Conservation (phyloP, 2,888 invertebrate species). For the Dryobotodes eremita region DNA sequence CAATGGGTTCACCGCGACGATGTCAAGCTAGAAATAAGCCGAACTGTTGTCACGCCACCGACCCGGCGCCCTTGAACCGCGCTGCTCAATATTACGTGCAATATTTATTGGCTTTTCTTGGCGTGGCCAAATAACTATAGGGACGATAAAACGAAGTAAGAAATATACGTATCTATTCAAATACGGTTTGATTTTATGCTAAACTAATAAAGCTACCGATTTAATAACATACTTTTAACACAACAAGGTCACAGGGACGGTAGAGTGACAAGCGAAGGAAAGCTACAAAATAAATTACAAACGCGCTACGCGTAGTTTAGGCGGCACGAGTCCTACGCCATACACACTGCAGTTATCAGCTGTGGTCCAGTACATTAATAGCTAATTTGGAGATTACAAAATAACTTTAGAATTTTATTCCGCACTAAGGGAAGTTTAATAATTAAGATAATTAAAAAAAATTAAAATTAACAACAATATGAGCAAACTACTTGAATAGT, state of each 20-base stretch:
- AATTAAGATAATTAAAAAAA: constrained; percentile 80
- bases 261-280: constrained; percentile 65
- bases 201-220: constrained; percentile 65
- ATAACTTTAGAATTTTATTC: constrained; percentile 83
- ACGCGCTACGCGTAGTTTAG: constrained; percentile 71
- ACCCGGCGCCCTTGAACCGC: constrained; percentile 64
- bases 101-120: constrained; percentile 42
- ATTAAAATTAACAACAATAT: constrained; percentile 89
- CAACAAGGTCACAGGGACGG: constrained; percentile 56
- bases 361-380: constrained; percentile 81
- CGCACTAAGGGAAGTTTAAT: constrained; percentile 78
- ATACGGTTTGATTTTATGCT: constrained; percentile 49
- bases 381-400: constrained; percentile 86
- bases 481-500: constrained; percentile 90
- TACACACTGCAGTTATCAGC: constrained; percentile 76
- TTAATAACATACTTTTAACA: constrained; percentile 38
- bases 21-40: constrained; percentile 68
- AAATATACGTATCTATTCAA: constrained; percentile 51
- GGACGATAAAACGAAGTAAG: constrained; percentile 51
- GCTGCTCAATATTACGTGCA: constrained; percentile 44
- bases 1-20: constrained; percentile 60
- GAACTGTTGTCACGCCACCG: constrained; percentile 66
- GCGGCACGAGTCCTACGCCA: constrained; percentile 77
- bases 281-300: constrained; percentile 65
- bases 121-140: constrained; percentile 29